These are phyloP conservation scores for Myotis daubentonii DNA, from an alignment of 2,797 vertebrate genomes.

Conservation along the genomic window DNA sequence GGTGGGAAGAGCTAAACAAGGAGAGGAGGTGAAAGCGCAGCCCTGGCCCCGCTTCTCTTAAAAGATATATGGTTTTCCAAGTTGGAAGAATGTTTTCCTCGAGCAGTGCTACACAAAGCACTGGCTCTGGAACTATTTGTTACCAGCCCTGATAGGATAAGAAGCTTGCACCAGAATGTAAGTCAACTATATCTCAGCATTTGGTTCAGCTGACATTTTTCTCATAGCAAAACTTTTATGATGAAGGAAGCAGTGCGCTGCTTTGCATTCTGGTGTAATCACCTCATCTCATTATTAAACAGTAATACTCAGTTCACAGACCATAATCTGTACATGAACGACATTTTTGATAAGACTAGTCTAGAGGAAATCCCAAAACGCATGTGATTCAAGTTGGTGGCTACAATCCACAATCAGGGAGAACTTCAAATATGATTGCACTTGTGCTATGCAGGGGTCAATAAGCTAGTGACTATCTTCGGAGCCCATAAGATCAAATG, in stretches of 20 bases:
- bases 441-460: background rate
- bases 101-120: background rate
- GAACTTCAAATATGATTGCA: background rate
- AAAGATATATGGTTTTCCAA: background rate
- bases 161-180: background rate
- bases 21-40: background rate
- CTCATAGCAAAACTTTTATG: background rate
- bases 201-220: background rate
- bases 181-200: background rate
- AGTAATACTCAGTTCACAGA: background rate
- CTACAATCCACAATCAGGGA: background rate
- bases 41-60: background rate
- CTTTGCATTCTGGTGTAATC: background rate
- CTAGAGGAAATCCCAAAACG: background rate
- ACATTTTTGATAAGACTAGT: background rate
- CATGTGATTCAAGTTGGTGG: background rate
- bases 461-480: background rate
- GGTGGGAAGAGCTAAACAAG: background rate
- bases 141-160: background rate
- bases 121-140: background rate
- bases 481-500: background rate
- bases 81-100: background rate
- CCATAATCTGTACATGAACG: background rate
- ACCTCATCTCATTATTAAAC: background rate
- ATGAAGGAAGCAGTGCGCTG: background rate